Conservation (phyloP, 30 jellyfish, hydroid and myxozoan species). For the Turritopsis dohrnii region DNA sequence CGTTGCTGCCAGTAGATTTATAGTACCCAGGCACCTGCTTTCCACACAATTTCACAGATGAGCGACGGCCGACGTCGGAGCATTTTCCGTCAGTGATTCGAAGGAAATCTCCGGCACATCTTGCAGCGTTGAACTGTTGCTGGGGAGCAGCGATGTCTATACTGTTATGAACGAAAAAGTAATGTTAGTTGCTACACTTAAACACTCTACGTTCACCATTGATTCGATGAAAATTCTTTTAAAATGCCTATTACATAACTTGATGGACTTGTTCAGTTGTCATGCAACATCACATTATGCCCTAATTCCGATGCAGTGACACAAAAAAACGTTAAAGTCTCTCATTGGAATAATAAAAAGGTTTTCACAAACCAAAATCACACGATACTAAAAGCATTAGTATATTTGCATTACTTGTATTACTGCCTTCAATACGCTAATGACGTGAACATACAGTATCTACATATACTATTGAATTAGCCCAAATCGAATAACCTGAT, state of each 20-base stretch:
- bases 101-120: conserved; percentile 66
- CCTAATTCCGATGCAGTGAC: too few relatives aligned
- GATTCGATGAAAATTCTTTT: neutral
- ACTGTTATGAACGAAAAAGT: neutral
- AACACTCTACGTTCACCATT: neutral
- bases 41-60: conserved; percentile 61
- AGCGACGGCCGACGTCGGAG: conserved; percentile 16
- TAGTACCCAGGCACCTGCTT: conserved; percentile 38
- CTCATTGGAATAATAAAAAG: too few relatives aligned
- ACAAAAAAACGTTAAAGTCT: too few relatives aligned
- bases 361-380: too few relatives aligned
- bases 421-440: too few relatives aligned
- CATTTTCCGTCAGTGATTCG: conserved; percentile 77
- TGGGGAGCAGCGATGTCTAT: conserved; percentile 19
- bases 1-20: conserved; percentile 51
- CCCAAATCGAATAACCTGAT: too few relatives aligned
- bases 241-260: neutral
- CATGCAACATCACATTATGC: too few relatives aligned
- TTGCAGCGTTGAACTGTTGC: neutral
- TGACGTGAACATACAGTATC: too few relatives aligned
- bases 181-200: neutral
- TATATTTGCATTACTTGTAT: too few relatives aligned
- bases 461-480: too few relatives aligned
- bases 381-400: too few relatives aligned
- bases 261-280: too few relatives aligned